phyloP scores from a whole-genome alignment of 2,888 invertebrate genomes.

The Parapristionchus giblindavisi region DNA sequence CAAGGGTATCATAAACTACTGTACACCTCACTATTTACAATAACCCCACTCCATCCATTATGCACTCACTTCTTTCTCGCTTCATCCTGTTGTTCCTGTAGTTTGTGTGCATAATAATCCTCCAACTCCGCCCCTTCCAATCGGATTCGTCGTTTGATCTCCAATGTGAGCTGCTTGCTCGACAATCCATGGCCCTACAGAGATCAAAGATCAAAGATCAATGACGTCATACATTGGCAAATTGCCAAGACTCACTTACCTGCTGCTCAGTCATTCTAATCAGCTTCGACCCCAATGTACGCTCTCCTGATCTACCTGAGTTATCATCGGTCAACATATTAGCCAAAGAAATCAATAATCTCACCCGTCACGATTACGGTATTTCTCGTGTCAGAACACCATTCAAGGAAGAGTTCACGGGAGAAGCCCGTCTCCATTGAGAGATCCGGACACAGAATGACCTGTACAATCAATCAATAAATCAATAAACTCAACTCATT shows the following conservation, averaged over 20 bases:
- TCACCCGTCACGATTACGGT: conserved; percentile 87
- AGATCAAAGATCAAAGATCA: no score
- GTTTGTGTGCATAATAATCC: conserved; percentile 72
- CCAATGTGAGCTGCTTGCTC: conserved; percentile 39
- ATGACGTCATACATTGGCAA: no score
- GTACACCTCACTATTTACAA: background rate
- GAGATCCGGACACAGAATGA: conserved; percentile 91
- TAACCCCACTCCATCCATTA: background rate
- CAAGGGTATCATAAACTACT: no score
- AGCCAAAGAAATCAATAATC: background rate
- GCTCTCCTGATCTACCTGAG: conserved; percentile 75
- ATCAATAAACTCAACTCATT: background rate
- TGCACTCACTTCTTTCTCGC: conserved; percentile 56
- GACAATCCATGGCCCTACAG: conserved; percentile 25
- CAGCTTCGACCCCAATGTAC: conserved; percentile 74
- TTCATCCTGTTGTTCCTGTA: conserved; percentile 71
- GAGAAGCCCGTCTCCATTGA: conserved; percentile 96
- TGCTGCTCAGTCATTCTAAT: conserved; percentile 66
- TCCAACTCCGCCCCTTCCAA: conserved; percentile 76
- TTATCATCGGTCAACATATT: background rate
- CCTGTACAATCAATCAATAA: conserved; percentile 36
- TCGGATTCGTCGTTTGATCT: conserved; percentile 72
- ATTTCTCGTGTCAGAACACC: conserved; percentile 90
- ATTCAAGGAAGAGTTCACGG: conserved; percentile 89
- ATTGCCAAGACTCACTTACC: background rate